A percentile compares a stretch with the other conserved stretches of the same genome.
These are phyloP conservation scores for Bothrops jararaca DNA, from an alignment of 2,113 vertebrate species.

Conservation along the genomic window DNA sequence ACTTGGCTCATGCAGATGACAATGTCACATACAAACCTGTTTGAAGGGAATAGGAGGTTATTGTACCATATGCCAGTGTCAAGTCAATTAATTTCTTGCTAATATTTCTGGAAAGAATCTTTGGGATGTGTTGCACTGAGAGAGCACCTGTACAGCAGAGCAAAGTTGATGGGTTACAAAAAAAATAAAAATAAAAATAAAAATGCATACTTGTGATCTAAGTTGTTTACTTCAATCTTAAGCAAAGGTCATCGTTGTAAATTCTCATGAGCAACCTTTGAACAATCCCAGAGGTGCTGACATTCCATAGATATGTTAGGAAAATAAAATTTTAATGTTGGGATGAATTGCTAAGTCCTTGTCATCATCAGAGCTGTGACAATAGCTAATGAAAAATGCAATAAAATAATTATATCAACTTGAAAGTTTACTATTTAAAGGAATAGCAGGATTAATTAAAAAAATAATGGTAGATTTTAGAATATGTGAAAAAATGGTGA, in stretches of 20 bases:
- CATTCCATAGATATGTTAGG: slow-evolving; percentile 44
- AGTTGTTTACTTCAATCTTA: slow-evolving; percentile 31
- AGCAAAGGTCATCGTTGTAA: slow-evolving; percentile 51
- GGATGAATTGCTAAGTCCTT: slow-evolving; percentile 2
- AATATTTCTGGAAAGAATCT: slow-evolving; percentile 39
- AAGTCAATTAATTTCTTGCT: slow-evolving; percentile 43
- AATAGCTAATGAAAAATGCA: slow-evolving; percentile 12
- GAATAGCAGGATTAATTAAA: not conserved
- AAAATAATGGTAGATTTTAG: not conserved
- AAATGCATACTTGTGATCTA: not conserved
- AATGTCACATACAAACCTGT: slow-evolving; percentile 28
- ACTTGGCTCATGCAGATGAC: slow-evolving; percentile 30
- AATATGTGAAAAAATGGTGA: not conserved
- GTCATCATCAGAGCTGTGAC: not conserved
- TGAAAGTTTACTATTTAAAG: slow-evolving; percentile 14
- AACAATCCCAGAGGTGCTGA: slow-evolving; percentile 46
- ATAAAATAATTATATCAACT: slow-evolving; percentile 19
- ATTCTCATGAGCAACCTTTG: slow-evolving; percentile 44
- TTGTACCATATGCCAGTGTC: slow-evolving; percentile 42
- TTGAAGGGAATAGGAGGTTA: slow-evolving; percentile 33
- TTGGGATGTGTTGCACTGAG: slow-evolving; percentile 16
- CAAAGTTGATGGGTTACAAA: not conserved
- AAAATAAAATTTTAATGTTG: slow-evolving; percentile 38
- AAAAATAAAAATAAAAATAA: not conserved
- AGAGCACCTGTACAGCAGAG: slow-evolving; percentile 5